Evolutionary conservation across 2,797 vertebrate species (phyloP).

Genomic region (Choloepus didactylus): DNA sequence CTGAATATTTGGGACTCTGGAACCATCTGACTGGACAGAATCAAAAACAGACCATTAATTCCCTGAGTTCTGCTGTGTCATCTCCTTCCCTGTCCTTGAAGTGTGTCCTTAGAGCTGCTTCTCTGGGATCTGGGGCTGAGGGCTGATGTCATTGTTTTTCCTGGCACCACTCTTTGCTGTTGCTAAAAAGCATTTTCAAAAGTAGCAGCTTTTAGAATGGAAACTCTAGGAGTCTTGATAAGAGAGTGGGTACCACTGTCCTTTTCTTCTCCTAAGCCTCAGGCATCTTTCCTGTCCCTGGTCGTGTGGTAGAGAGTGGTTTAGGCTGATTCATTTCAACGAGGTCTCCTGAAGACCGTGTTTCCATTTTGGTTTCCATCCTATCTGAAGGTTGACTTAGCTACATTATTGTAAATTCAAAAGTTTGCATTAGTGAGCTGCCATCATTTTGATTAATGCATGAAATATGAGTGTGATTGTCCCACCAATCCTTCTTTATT

Average conservation of each 20-base stretch:
- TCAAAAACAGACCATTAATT: neutral
- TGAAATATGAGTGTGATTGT: neutral
- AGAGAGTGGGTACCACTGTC: neutral
- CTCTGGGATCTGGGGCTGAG: neutral
- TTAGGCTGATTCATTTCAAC: neutral
- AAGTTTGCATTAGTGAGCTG: conserved; percentile 12
- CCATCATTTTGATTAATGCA: neutral
- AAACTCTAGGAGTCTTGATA: conserved; percentile 62
- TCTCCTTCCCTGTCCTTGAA: neutral
- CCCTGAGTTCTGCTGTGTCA: neutral
- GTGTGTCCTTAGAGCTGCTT: neutral
- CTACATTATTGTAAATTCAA: neutral
- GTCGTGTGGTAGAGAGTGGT: neutral
- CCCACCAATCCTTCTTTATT: neutral
- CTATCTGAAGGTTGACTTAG: neutral
- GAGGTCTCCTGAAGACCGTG: neutral
- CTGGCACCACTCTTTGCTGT: conserved; percentile 35
- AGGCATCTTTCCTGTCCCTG: neutral
- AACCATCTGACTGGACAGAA: neutral
- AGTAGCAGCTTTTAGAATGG: conserved; percentile 59
- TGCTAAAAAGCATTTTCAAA: conserved; percentile 53
- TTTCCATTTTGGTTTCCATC: neutral
- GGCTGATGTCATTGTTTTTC: conserved; percentile 61
- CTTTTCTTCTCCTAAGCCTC: neutral
- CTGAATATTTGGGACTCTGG: neutral